phyloP scores from a whole-genome alignment of 2,888 invertebrate genomes.

The Callyntrura sp. region DNA sequence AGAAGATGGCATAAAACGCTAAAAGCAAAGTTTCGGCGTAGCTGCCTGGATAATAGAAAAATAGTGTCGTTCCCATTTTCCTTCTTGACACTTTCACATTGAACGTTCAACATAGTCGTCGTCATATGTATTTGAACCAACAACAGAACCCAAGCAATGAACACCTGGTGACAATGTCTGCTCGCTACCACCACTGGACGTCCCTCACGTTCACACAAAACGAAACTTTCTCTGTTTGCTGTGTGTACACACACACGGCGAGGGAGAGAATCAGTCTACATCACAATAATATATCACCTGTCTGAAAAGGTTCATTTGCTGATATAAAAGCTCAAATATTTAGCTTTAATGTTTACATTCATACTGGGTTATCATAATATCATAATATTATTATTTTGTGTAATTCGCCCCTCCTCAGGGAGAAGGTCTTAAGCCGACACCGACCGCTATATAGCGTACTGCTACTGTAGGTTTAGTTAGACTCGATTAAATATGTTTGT shows the following conservation, averaged over 20 bases:
- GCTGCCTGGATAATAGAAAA: constrained; percentile 40
- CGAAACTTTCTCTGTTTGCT: constrained; percentile 17
- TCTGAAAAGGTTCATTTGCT: constrained; percentile 7
- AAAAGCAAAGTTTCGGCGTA: constrained; percentile 70
- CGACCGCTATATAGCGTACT: too few species aligned
- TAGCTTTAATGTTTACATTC: constrained; percentile 20
- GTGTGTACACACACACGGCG: constrained; percentile 1
- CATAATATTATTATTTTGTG: not conserved
- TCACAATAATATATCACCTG: constrained; percentile 3
- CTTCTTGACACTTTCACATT: constrained; percentile 27
- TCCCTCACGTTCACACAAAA: constrained; percentile 6
- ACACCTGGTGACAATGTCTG: constrained; percentile 72
- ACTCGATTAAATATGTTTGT: too few species aligned
- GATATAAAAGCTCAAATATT: constrained; percentile 32
- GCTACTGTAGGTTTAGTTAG: too few species aligned
- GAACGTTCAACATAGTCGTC: not conserved
- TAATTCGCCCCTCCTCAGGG: not conserved
- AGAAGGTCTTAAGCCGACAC: too few species aligned
- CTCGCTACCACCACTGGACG: constrained; percentile 45
- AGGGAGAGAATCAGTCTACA: not conserved
- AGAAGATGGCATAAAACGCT: constrained; percentile 50
- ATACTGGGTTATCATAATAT: not conserved
- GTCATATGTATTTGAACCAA: not conserved
- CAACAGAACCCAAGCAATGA: constrained; percentile 12
- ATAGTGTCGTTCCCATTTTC: constrained; percentile 23